Evolutionary conservation across 92 coral and sea anemone genomes (phyloP), one percentile per base, ranked within the genome.

Genomic region (Zoanthus solanderi): DNA sequence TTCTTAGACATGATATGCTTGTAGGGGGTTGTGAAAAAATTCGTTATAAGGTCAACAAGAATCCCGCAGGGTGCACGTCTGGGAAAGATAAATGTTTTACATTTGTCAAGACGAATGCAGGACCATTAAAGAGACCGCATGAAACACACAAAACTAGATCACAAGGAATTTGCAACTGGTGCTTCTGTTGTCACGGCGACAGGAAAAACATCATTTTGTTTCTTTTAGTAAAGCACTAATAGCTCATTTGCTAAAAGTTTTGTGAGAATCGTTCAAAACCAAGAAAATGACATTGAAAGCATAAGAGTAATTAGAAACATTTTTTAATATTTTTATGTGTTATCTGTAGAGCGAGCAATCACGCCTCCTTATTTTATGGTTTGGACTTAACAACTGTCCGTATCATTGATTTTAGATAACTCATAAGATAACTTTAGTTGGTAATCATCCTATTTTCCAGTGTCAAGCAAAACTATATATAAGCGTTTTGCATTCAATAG

Each of bases 161-260:
- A 80, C 84, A 31, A 80, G 28, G 14, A 63, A 61, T 3, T 44
- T 57, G 11, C 52, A 50, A 76, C 42, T 37, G 4, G 63, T 50
- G 13, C 23, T 16, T 65, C 85, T 81, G 85, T 81, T 81, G 85
- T 67, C 85, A 81, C 37, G 76, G 75, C 32, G 47, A 81, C 76
- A 44, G n/a, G 31, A 81, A 14, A 44, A n/a, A 30, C 18, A 46
- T 46, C 37, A 45, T 28, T 66, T 81, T 9, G 68, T 58, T 81
- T 46, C 16, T 34, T 29, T 6, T 2, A 9, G 3, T 14, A 29
- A 4, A 32, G 34, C 23, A 69, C 45, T 9, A 31, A 69, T 32
- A 67, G 75, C 17, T 69, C n/a, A 3, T 31, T 12, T 10, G 0
- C 46, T 10, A 14, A 29, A 13, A 3, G 17, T 10, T 61, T 48